phyloP scores from a whole-genome alignment of 2,888 invertebrate genomes.

The Phengaris arion region DNA sequence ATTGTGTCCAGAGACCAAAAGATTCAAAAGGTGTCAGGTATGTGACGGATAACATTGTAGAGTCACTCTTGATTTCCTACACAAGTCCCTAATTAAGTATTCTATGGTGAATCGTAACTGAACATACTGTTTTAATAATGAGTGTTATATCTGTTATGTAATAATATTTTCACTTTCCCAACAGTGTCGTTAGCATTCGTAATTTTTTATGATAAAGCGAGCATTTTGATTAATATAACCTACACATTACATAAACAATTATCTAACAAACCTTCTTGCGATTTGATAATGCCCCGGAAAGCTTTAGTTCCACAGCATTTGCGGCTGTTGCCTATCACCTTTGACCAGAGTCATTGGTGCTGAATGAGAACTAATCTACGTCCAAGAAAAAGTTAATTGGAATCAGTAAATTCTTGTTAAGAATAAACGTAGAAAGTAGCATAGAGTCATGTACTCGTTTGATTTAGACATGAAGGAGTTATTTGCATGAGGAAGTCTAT shows the following conservation, averaged over 20 bases:
- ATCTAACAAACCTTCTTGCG: neutral
- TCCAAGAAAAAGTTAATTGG: neutral
- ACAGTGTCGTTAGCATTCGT: neutral
- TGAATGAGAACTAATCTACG: too few relatives aligned
- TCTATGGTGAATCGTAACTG: constrained; percentile 4
- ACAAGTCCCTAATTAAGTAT: neutral
- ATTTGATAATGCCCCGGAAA: too few relatives aligned
- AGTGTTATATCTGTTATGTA: constrained; percentile 9
- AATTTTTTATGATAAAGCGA: neutral
- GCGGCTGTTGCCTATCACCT: too few relatives aligned
- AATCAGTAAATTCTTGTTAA: neutral
- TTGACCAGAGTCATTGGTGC: too few relatives aligned
- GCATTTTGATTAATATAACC: constrained; percentile 5
- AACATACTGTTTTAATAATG: constrained; percentile 19
- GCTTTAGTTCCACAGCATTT: too few relatives aligned
- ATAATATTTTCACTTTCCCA: constrained; percentile 22
- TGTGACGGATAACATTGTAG: neutral
- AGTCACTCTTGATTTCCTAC: constrained; percentile 4
- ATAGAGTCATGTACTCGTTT: constrained; percentile 19
- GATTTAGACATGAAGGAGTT: constrained; percentile 31
- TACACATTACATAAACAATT: neutral
- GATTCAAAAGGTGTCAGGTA: constrained; percentile 33
- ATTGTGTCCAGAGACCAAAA: constrained; percentile 45
- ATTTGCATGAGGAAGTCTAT: constrained; percentile 59
- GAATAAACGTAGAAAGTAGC: constrained; percentile 27